A percentile compares a stretch with the other conserved stretches of the same genome.
Conservation (phyloP, 2,888 invertebrate genomes). For the Griposia aprilina region DNA sequence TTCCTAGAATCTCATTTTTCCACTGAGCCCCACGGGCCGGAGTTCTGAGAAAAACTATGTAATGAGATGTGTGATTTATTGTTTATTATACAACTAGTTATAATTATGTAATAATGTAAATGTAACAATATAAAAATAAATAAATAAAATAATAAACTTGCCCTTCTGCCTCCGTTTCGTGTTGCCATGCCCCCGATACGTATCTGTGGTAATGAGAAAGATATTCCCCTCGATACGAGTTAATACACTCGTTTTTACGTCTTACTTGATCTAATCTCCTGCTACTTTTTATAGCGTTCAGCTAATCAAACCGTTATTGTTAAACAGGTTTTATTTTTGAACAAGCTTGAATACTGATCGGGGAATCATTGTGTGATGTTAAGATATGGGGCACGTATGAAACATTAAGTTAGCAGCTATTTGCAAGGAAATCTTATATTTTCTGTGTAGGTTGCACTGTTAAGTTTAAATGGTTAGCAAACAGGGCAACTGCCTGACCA, state of each 20-base stretch:
- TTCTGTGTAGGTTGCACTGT: not conserved
- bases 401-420: not conserved
- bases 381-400: too few relatives aligned
- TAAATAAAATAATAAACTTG: not conserved
- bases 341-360: constrained; percentile 7
- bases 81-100: not conserved
- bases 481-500: not conserved
- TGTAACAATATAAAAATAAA: not conserved
- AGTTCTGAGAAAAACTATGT: not conserved
- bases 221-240: constrained; percentile 61
- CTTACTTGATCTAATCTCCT: constrained; percentile 30
- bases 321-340: constrained; percentile 27
- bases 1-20: not conserved
- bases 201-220: constrained; percentile 61
- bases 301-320: constrained; percentile 22
- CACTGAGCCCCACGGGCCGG: not conserved
- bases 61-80: not conserved
- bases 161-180: constrained; percentile 7
- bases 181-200: constrained; percentile 34
- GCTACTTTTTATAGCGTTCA: constrained; percentile 26
- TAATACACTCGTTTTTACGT: constrained; percentile 64
- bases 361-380: not conserved
- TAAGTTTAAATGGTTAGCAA: not conserved
- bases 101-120: not conserved
- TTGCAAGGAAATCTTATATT: not conserved